Evolutionary conservation across 2,888 invertebrate genomes (phyloP).

Genomic region (Nephrotoma appendiculata): DNA sequence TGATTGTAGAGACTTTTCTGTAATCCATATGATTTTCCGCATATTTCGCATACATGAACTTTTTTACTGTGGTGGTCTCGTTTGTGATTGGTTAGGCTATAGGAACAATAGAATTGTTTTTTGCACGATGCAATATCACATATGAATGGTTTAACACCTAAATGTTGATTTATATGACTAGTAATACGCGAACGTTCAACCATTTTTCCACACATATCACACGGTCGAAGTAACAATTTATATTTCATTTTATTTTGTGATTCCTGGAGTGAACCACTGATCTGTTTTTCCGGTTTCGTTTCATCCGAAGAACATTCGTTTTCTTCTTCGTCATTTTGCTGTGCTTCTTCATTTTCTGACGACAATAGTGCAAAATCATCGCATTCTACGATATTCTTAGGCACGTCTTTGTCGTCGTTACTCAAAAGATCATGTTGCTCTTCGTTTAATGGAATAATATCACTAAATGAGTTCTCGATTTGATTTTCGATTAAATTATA

Average conservation of each 20-base stretch:
- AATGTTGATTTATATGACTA: conserved; percentile 6
- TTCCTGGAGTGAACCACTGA: background rate
- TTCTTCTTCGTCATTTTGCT: background rate
- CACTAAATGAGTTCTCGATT: background rate
- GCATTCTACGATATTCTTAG: background rate
- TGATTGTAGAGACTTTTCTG: conserved; percentile 8
- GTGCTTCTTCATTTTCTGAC: background rate
- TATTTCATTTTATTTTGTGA: background rate
- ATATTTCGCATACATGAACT: conserved; percentile 4
- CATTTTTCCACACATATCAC: conserved; percentile 8
- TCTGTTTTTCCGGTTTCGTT: background rate
- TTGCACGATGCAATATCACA: background rate
- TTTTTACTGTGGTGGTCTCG: background rate
- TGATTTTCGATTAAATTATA: background rate
- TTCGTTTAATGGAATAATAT: background rate
- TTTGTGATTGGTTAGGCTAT: conserved; percentile 5
- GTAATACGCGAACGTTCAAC: conserved; percentile 3
- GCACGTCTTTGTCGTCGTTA: background rate
- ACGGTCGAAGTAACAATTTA: conserved; percentile 5
- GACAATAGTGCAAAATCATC: background rate
- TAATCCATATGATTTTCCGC: conserved; percentile 6
- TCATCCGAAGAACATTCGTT: background rate
- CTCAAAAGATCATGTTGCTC: background rate
- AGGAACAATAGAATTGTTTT: conserved; percentile 6
- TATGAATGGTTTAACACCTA: background rate